Conservation (phyloP, 2,113 vertebrate genomes). For the Steatornis caripensis region DNA sequence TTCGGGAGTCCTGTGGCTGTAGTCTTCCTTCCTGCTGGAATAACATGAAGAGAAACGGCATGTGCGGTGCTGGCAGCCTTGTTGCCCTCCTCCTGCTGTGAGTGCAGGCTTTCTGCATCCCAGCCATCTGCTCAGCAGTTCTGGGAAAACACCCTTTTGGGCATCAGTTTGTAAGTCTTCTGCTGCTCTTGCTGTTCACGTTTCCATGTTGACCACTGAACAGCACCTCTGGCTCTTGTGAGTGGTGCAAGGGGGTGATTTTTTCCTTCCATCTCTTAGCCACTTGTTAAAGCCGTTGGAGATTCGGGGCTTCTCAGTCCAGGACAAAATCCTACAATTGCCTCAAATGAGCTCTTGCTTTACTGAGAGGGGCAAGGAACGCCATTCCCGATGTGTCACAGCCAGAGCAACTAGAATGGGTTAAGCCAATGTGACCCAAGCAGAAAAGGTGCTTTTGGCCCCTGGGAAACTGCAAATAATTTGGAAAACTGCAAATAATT, state of each 20-base stretch:
- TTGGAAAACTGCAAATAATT: background rate
- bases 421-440: background rate
- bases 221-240: background rate
- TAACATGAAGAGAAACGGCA: background rate
- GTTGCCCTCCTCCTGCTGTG: background rate
- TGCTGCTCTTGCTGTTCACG: background rate
- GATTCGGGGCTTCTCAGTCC: background rate
- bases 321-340: background rate
- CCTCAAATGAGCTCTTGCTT: background rate
- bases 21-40: background rate
- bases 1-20: background rate
- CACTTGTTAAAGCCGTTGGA: background rate
- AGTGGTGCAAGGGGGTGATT: background rate
- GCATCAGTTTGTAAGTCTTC: background rate
- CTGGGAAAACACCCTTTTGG: background rate
- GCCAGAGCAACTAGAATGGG: background rate
- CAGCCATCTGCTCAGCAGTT: background rate
- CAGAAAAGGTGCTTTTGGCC: background rate
- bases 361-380: background rate
- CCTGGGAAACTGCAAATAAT: too few relatives aligned
- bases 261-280: background rate
- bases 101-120: background rate
- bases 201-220: background rate
- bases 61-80: background rate
- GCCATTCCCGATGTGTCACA: rapidly evolving